Evolutionary conservation across 2,888 invertebrate genomes (phyloP), one percentile per base, ranked within the genome.

Genomic region (Nemotelus pantherinus): DNA sequence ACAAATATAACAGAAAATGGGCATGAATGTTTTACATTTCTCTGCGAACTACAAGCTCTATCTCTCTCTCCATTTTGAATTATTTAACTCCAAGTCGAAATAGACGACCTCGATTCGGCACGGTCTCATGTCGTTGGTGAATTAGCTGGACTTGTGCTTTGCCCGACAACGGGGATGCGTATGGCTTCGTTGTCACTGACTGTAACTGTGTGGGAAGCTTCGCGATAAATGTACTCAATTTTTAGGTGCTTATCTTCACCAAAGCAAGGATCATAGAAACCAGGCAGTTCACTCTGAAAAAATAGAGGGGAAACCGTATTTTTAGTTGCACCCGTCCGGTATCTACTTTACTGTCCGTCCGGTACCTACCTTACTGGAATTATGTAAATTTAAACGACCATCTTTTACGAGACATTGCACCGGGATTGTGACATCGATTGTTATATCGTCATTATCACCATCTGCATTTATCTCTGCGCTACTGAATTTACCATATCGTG

Each of bases 181-280:
- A 98, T 87, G 25, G 93, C 89, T 84, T 97, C 95, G 65, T 89
- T 91, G 85, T 99, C 98, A 79, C 90, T 88, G 76, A 97, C 89
- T 58, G 93, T 91, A 83, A 94, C 92, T 84, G 93, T 91, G 85
- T 97, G 94, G n/a, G 91, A 88, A 84, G 91, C 91, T 83, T 92
- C 92, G 82, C 93, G 93, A 88, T 93, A 97, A 84, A 91, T 91
- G 88, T 99, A 99, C 83, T 94, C 92, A 81, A 99, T 91, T 75
- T 93, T 91, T 44, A 99, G 89, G 83, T 92, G 91, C 87, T 99
- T 99, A 48, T 95, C 93, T 82, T 98, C 97, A 0, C 97, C 97
- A 75, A 95, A 91, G 81, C 96, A 96, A 0, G 98, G 97, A 87
- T 99, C 99, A 87, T 94, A 99, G 88, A 99, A 99, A 48, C 99